phyloP scores from a whole-genome alignment of 2,113 vertebrate genomes.

The Spea multiplicata region DNA sequence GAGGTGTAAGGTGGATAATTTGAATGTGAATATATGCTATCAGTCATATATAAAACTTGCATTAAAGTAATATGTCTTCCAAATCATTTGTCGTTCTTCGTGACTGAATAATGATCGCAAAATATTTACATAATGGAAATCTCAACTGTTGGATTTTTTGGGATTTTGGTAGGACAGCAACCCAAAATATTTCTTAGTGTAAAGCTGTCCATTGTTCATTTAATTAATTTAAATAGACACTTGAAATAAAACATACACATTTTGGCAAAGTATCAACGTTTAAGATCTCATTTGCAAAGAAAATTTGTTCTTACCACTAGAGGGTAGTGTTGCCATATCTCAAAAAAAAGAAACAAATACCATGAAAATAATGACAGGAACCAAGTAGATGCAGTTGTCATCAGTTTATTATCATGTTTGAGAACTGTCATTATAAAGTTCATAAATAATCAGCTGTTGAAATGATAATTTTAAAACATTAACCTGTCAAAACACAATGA shows the following conservation, averaged over 20 bases:
- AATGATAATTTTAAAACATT: conserved; percentile 18
- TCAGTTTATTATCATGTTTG: neutral
- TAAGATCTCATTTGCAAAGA: neutral
- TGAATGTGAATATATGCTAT: neutral
- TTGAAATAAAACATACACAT: too few species aligned
- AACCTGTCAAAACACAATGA: conserved; percentile 14
- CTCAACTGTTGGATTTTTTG: too few species aligned
- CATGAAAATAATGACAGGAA: neutral
- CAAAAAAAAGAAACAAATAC: neutral
- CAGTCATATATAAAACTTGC: neutral
- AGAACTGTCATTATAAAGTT: conserved; percentile 4
- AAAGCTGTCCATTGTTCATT: too few species aligned
- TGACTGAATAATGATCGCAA: too few species aligned
- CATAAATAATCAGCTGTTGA: conserved; percentile 26
- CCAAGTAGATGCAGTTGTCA: neutral
- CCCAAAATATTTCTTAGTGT: too few species aligned
- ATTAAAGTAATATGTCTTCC: too few species aligned
- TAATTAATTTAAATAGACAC: too few species aligned
- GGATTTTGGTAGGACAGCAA: too few species aligned
- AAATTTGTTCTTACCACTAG: conserved; percentile 11
- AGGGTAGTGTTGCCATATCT: conserved; percentile 3
- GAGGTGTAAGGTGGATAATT: neutral
- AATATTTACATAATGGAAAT: too few species aligned
- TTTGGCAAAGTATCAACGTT: too few species aligned
- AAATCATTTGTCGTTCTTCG: too few species aligned